phyloP scores from a whole-genome alignment of 2,113 vertebrate species.

The Clarias magur region DNA sequence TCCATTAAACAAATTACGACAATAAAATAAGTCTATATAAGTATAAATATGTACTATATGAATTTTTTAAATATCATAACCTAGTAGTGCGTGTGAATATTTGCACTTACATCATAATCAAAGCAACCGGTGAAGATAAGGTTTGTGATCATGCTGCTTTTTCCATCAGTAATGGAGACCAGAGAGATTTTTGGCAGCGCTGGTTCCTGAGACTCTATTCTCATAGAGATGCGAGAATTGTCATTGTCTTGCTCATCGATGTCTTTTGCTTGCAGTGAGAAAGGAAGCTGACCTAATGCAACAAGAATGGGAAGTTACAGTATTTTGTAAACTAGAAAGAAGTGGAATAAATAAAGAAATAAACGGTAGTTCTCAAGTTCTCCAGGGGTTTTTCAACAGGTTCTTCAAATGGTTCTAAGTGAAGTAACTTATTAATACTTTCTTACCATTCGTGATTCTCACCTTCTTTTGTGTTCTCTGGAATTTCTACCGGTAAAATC shows the following conservation, averaged over 20 bases:
- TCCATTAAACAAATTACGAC: not conserved
- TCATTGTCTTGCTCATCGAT: slow-evolving; percentile 52
- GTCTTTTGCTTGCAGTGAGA: slow-evolving; percentile 49
- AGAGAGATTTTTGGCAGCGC: slow-evolving; percentile 57
- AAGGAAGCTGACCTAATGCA: slow-evolving; percentile 53
- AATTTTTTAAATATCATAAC: not conserved
- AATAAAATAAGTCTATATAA: not conserved
- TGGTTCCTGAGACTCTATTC: slow-evolving; percentile 66
- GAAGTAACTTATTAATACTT: not conserved
- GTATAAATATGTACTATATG: not conserved
- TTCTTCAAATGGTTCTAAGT: not conserved
- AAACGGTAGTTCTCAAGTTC: not conserved
- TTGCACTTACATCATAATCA: slow-evolving; percentile 71
- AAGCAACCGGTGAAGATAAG: slow-evolving; percentile 72
- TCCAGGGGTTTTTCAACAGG: not conserved
- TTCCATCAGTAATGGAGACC: not conserved
- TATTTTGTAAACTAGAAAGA: not conserved
- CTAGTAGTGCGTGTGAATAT: not conserved
- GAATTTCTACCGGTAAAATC: slow-evolving; percentile 32
- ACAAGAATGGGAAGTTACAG: not conserved
- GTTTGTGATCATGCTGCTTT: slow-evolving; percentile 20
- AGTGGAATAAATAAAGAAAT: not conserved
- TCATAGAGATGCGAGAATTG: slow-evolving; percentile 72
- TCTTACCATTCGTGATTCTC: not conserved
- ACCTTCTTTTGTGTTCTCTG: slow-evolving; percentile 64